phyloP scores from a whole-genome alignment of 2,888 invertebrate species.

The Herminia tarsipennalis region DNA sequence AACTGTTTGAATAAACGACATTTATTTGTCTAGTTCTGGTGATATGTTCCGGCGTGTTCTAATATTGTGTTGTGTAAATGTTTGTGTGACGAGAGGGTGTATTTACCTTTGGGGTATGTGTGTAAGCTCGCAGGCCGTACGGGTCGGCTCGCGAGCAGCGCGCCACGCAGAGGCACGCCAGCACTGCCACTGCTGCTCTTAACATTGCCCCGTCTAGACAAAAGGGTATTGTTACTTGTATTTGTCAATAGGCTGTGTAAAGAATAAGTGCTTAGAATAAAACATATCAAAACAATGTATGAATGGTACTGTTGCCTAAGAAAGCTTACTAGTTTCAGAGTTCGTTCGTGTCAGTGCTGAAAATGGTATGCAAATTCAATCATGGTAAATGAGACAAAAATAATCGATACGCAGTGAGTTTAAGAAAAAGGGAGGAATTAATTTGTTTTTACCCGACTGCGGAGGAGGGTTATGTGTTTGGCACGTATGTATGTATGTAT shows the following conservation, averaged over 20 bases:
- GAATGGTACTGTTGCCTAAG: no score
- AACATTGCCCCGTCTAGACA: constrained; percentile 80
- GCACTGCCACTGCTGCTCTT: constrained; percentile 73
- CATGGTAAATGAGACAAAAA: no score
- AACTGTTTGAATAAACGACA: constrained; percentile 25
- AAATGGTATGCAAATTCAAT: no score
- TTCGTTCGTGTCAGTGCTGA: no score
- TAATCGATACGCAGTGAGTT: no score
- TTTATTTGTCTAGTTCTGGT: constrained; percentile 26
- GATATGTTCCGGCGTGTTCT: constrained; percentile 25
- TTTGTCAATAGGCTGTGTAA: constrained; percentile 20
- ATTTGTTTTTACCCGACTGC: no score
- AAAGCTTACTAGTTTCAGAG: no score
- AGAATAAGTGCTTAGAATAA: not conserved
- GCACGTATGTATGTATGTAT: no score
- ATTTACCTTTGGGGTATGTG: constrained; percentile 69
- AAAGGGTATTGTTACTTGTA: constrained; percentile 22
- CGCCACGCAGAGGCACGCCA: constrained; percentile 83
- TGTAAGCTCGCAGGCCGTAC: constrained; percentile 64
- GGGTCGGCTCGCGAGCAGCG: constrained; percentile 74
- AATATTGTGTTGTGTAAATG: constrained; percentile 25
- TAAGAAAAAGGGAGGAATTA: no score
- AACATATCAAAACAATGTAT: no score
- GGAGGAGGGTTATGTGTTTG: no score
- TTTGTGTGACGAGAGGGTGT: constrained; percentile 31